A percentile compares a stretch with the other conserved stretches of the same genome.
Conservation (phyloP, 2,888 invertebrate genomes). For the Agonopterix heracliana region DNA sequence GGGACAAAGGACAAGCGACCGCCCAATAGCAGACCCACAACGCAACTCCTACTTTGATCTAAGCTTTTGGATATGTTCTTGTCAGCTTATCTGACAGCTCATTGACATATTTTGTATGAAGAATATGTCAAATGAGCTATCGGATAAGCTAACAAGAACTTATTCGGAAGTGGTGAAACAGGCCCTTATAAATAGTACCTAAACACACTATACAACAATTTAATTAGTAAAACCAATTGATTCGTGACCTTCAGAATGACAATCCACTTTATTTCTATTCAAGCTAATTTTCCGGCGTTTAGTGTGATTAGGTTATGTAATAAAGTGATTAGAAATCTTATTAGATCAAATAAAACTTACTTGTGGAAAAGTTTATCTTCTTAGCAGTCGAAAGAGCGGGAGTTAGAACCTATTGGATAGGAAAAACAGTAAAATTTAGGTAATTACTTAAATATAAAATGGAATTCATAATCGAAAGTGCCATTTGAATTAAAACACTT, state of each 20-base stretch:
- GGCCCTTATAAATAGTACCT: background rate
- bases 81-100: too few relatives aligned
- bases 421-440: conserved; percentile 9
- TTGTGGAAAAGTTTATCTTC: conserved; percentile 49
- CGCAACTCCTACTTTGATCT: too few relatives aligned
- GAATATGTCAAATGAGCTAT: too few relatives aligned
- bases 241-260: background rate
- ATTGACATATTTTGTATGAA: too few relatives aligned
- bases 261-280: background rate
- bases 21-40: too few relatives aligned
- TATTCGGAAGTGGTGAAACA: too few relatives aligned
- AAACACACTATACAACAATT: background rate
- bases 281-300: conserved; percentile 1
- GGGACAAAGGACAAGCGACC: too few relatives aligned
- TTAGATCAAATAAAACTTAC: conserved; percentile 35
- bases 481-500: conserved; percentile 17
- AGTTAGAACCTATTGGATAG: conserved; percentile 45
- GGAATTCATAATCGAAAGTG: background rate
- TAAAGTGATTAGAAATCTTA: background rate
- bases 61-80: too few relatives aligned
- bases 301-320: conserved; percentile 15
- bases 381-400: conserved; percentile 40
- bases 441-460: background rate
- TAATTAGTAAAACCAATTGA: background rate
- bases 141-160: too few relatives aligned